Percentiles rank a stretch among this genome's conserved stretches.
Evolutionary conservation across 2,888 invertebrate genomes (phyloP).

Genomic region (Tetranychus piercei): DNA sequence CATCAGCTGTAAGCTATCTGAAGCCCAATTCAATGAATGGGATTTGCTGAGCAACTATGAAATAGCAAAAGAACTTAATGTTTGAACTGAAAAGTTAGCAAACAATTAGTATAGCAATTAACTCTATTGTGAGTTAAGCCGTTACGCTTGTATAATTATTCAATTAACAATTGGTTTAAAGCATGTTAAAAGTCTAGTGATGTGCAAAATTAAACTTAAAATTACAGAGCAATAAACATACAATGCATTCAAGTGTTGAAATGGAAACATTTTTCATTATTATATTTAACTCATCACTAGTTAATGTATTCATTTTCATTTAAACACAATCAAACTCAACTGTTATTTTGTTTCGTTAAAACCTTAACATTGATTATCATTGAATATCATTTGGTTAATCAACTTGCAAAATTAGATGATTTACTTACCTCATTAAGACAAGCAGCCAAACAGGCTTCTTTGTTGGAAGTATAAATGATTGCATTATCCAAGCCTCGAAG

Average conservation of each 20-base stretch:
- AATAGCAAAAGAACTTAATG: neutral
- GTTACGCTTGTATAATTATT: neutral
- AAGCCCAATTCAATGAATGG: too few relatives aligned
- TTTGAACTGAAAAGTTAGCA: neutral
- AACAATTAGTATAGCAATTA: neutral
- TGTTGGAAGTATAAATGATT: conserved; percentile 75
- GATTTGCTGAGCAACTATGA: too few relatives aligned
- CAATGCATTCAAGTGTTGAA: neutral
- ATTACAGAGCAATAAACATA: neutral
- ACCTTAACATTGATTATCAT: neutral
- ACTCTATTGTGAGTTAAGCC: neutral
- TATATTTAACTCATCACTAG: too few relatives aligned
- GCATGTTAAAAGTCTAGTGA: neutral
- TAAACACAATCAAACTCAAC: too few relatives aligned
- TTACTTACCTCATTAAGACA: conserved; percentile 62
- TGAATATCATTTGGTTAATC: neutral
- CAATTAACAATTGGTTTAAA: neutral
- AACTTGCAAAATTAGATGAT: neutral
- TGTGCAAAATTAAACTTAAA: neutral
- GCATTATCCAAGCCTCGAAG: conserved; percentile 75
- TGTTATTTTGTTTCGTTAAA: too few relatives aligned
- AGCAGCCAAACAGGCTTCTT: conserved; percentile 77
- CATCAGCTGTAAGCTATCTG: too few relatives aligned
- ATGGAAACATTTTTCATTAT: too few relatives aligned
- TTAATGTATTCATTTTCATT: too few relatives aligned